Base-by-base conservation (phyloP, 2,888 invertebrate species). In the Machimus atricapillus region DNA sequence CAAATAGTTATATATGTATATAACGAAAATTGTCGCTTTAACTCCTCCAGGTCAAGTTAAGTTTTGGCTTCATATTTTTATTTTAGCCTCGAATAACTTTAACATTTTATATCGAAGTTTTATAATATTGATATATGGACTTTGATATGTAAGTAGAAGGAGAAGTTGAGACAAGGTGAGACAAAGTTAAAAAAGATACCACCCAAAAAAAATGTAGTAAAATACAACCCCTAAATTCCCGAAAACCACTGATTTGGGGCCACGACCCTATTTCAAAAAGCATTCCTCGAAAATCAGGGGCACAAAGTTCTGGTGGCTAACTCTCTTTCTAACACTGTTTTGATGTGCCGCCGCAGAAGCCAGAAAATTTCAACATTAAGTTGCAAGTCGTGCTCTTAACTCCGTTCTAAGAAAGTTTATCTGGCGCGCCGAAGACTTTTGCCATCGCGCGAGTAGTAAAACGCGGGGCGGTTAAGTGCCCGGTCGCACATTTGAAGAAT, bases 321-420 rank as follows among this genome's bases (percentile, higher is more conserved):
- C 8, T 52, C 52, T 56, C 40, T 23, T 66, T 78, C 78, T 78
- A 78, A 78, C 23, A 9, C 46, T 19, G 37, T 78, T 76, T 78
- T 78, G 78, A 78, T 78, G 78, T 78, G 78, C 78, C 78, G 78
- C 78, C 37, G 19, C 19, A 43, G 37, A 40, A 43, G 23, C 8
- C n/a, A 78, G 43, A 12, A 43, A 78, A 23, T 78, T 78, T 43
- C 78, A 78, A 37, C 76, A 76, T 78, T 78, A 78, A 78, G 78
- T 43, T 78, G 78, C 40, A 78, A 37, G 43, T 43, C 78, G 78
- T 43, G 78, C 78, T 78, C 43, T 78, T 37, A n/a, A 43, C 23
- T 37, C 46, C 40, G 43, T 78, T 78, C 78, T 78, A 23, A 78
- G 78, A 78, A 78, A 78, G 78, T 78, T 78, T 78, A 78, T 78